phyloP scores from a whole-genome alignment of 2,888 invertebrate species.

The Dysmachus trigonus region DNA sequence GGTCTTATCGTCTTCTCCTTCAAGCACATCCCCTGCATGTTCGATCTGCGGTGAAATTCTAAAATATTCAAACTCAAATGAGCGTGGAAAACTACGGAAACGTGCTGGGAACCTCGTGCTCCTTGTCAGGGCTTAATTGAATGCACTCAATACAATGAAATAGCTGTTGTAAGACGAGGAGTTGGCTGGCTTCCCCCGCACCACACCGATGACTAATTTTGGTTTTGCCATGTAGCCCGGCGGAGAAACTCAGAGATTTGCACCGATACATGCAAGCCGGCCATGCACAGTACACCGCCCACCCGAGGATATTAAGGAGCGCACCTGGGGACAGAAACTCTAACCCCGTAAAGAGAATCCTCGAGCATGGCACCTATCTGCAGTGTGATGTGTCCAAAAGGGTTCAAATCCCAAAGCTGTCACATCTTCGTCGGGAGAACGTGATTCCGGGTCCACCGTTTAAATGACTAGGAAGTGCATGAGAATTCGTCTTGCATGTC shows the following conservation, averaged over 20 bases:
- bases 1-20: neutral
- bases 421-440: slow-evolving; percentile 39
- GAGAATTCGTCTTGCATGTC: slow-evolving; percentile 38
- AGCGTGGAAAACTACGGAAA: neutral
- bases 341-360: slow-evolving; percentile 6
- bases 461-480: slow-evolving; percentile 42
- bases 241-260: neutral
- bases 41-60: neutral
- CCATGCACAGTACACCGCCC: neutral
- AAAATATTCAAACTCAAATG: neutral
- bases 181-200: neutral
- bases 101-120: neutral
- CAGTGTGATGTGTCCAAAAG: slow-evolving; percentile 40
- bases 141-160: slow-evolving; percentile 27
- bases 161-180: neutral
- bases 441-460: slow-evolving; percentile 31
- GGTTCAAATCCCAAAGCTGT: slow-evolving; percentile 41
- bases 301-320: neutral
- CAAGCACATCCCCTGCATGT: neutral
- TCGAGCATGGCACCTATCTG: slow-evolving; percentile 13
- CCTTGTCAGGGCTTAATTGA: slow-evolving; percentile 20
- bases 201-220: slow-evolving; percentile 17
- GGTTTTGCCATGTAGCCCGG: neutral
- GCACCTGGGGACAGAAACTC: neutral
- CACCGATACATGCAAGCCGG: neutral